Evolutionary conservation across 2,797 vertebrate species (phyloP), one percentile per base, ranked within the genome.

Genomic region (Phataginus tricuspis): DNA sequence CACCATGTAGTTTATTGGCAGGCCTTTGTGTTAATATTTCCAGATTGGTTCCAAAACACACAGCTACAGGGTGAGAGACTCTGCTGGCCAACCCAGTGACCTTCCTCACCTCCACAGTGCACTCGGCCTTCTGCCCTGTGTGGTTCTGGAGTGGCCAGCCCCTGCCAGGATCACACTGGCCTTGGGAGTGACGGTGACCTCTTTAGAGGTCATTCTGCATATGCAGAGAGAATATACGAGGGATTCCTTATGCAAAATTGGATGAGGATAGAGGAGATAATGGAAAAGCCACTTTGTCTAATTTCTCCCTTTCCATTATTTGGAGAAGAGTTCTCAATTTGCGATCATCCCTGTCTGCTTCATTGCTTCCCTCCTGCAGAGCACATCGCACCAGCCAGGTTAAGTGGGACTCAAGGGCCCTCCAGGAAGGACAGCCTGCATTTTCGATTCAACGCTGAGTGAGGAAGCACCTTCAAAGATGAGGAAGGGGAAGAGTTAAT

Each of bases 1-100:
- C 91, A 96, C 94, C 95, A 95, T 97, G 95, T 96, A 90, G 97
- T 97, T 96, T 87, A 88, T 96, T 97, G 97, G 96, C 95, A 98
- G 95, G 0, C 0, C 94, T 98, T 98, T 98, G 97, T 98, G 98
- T 97, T 97, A 96, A 85, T 97, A 94, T 97, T 90, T 96, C 90
- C 84, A 95, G 95, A 96, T 97, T 96, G 77, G 77, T 94, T 94
- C 86, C 93, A 91, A 80, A 96, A 75, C 86, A 92, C 92, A 75
- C 79, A 96, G 91, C 86, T 86, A 82, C 83, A 85, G 45, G 51
- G 37, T 82, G 69, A 94, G 86, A 68, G 34, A 57, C 29, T 94
- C 61, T 86, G 64, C 11, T 9, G 64, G 79, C 95, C 88, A 85
- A 89, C 53, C 72, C 18, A 0, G 64, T 94, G 94, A 86, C 19